Evolutionary conservation across 2,888 invertebrate species (phyloP).

Genomic region (Shargacucullia verbasci): DNA sequence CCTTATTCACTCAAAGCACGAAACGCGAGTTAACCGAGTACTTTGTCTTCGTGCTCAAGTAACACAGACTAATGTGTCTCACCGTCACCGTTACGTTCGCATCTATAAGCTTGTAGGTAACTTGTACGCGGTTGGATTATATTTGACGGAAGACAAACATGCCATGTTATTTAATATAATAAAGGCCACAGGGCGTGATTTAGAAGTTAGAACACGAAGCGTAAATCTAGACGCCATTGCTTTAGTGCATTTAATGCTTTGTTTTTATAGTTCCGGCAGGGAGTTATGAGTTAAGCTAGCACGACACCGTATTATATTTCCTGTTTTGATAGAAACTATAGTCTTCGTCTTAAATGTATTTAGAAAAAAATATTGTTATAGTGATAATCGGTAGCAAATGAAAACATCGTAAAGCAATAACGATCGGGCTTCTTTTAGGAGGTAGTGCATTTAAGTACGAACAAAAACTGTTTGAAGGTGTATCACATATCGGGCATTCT

Average conservation of each 20-base stretch:
- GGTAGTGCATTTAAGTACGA: slow-evolving; percentile 50
- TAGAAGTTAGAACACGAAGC: slow-evolving; percentile 41
- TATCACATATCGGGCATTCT: slow-evolving; percentile 69
- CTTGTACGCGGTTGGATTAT: slow-evolving; percentile 63
- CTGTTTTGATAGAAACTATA: slow-evolving; percentile 17
- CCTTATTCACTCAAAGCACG: slow-evolving; percentile 50
- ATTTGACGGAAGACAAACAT: slow-evolving; percentile 65
- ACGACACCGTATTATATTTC: slow-evolving; percentile 24
- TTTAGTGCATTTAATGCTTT: slow-evolving; percentile 46
- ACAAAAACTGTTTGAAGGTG: slow-evolving; percentile 66
- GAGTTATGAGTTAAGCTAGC: slow-evolving; percentile 21
- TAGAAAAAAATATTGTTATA: slow-evolving; percentile 41
- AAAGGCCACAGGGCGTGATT: slow-evolving; percentile 64
- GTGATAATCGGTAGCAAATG: slow-evolving; percentile 67
- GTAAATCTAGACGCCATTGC: slow-evolving; percentile 56
- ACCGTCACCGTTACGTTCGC: slow-evolving; percentile 49
- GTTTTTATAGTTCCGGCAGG: slow-evolving; percentile 43
- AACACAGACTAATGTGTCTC: slow-evolving; percentile 63
- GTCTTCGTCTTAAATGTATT: not conserved
- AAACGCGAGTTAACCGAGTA: slow-evolving; percentile 38
- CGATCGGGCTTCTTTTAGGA: slow-evolving; percentile 61
- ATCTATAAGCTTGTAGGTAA: slow-evolving; percentile 49
- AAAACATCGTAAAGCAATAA: slow-evolving; percentile 66
- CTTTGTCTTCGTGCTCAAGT: slow-evolving; percentile 63
- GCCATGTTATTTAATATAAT: slow-evolving; percentile 64